Percentiles rank a stretch among this genome's conserved stretches.
Evolutionary conservation across 2,888 invertebrate species (phyloP).

Genomic region (Drosophila cracens): DNA sequence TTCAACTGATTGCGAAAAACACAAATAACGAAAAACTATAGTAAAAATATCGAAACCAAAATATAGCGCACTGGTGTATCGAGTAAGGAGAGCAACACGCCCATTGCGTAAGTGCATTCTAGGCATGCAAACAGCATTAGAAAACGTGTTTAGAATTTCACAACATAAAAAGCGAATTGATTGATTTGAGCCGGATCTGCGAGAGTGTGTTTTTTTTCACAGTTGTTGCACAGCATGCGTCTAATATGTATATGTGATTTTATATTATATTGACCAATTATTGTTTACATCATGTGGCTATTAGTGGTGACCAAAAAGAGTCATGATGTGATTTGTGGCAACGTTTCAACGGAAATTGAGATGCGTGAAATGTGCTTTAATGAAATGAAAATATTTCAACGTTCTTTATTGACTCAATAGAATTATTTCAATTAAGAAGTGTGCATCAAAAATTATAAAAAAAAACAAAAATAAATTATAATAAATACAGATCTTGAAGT

Average conservation of each 20-base stretch:
- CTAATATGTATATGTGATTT: conserved; percentile 6
- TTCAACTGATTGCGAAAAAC: not conserved
- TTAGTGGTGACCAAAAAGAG: not conserved
- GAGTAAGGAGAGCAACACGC: conserved; percentile 39
- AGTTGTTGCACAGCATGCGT: conserved; percentile 1
- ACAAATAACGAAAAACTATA: not conserved
- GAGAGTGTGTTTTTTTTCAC: conserved; percentile 20
- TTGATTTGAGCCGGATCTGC: conserved; percentile 22
- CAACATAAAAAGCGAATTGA: conserved; percentile 23
- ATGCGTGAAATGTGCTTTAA: not conserved
- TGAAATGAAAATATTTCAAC: not conserved
- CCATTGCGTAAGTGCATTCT: conserved; percentile 73
- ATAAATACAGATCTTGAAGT: not conserved
- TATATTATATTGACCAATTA: not conserved
- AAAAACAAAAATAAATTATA: not conserved
- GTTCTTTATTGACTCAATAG: not conserved
- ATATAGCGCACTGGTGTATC: conserved; percentile 4
- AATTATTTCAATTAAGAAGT: not conserved
- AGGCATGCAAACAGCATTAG: conserved; percentile 12
- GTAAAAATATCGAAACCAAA: not conserved
- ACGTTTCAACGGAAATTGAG: not conserved
- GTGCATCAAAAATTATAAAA: not conserved
- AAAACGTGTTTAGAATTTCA: conserved; percentile 77
- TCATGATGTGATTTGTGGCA: not conserved
- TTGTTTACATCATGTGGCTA: not conserved